phyloP scores from a whole-genome alignment of 2,113 vertebrate genomes.

The Axis porcinus region DNA sequence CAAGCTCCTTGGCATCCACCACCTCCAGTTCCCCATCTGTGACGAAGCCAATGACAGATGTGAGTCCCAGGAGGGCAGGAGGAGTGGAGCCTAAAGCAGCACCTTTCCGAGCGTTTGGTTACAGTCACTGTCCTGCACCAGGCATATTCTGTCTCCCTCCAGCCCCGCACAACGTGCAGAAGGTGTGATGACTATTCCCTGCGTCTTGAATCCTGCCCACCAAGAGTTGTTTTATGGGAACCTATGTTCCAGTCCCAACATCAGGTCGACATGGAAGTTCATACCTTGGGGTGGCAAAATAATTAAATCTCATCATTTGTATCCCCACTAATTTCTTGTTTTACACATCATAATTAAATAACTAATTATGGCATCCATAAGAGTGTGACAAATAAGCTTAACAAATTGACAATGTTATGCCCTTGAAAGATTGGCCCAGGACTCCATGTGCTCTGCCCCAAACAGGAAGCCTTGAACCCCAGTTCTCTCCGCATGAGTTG shows the following conservation, averaged over 20 bases:
- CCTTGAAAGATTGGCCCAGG: conserved; percentile 34
- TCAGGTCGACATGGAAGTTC: neutral
- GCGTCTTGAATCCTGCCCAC: fast-evolving
- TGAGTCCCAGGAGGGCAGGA: fast-evolving
- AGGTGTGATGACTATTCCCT: fast-evolving
- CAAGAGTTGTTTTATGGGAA: neutral
- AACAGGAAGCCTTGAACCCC: neutral
- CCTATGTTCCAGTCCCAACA: neutral
- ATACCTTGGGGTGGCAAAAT: conserved; percentile 23
- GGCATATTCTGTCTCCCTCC: fast-evolving
- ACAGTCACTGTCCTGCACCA: fast-evolving
- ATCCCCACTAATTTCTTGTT: conserved; percentile 32
- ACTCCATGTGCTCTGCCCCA: neutral
- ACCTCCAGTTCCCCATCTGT: neutral
- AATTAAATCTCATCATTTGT: conserved; percentile 39
- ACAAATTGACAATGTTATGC: neutral
- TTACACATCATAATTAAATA: conserved; percentile 67
- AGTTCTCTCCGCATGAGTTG: neutral
- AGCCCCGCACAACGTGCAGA: neutral
- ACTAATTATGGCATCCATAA: conserved; percentile 38
- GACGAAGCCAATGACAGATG: fast-evolving
- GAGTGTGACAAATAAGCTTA: conserved; percentile 60
- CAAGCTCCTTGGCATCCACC: fast-evolving
- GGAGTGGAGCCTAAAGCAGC: neutral
- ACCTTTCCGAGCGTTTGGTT: fast-evolving